Conservation (phyloP, 2,888 invertebrate genomes). For the Drosophila falleni region DNA sequence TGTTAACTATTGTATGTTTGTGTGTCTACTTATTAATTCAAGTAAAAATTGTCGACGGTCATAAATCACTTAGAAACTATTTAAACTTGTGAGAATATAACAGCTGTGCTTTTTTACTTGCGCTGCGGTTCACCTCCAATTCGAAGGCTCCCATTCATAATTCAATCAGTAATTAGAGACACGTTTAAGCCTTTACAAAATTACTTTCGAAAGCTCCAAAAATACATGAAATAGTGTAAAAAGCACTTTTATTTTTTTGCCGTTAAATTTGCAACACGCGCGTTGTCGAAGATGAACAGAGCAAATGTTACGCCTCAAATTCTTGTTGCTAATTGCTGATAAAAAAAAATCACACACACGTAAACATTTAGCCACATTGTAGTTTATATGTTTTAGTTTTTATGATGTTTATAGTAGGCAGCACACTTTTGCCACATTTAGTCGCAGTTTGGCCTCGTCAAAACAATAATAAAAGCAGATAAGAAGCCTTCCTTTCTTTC, state of each 20-base stretch:
- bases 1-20: background rate
- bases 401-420: constrained; percentile 30
- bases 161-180: constrained; percentile 19
- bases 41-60: constrained; percentile 36
- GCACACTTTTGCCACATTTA: constrained; percentile 18
- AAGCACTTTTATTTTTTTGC: constrained; percentile 11
- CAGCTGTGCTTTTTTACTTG: constrained; percentile 36
- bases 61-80: constrained; percentile 48
- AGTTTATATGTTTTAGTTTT: background rate
- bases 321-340: constrained; percentile 60
- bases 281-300: background rate
- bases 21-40: constrained; percentile 31
- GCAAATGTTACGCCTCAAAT: constrained; percentile 12
- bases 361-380: background rate
- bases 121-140: constrained; percentile 1
- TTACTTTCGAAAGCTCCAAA: background rate
- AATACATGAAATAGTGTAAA: constrained; percentile 4
- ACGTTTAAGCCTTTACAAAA: constrained; percentile 25
- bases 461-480: constrained; percentile 29
- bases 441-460: constrained; percentile 17
- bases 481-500: constrained; percentile 24
- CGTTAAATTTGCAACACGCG: constrained; percentile 19
- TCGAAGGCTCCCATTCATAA: constrained; percentile 20
- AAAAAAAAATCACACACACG: constrained; percentile 30
- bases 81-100: constrained; percentile 49